Conservation (phyloP, 2,797 vertebrate genomes). For the Trachurus trachurus region DNA sequence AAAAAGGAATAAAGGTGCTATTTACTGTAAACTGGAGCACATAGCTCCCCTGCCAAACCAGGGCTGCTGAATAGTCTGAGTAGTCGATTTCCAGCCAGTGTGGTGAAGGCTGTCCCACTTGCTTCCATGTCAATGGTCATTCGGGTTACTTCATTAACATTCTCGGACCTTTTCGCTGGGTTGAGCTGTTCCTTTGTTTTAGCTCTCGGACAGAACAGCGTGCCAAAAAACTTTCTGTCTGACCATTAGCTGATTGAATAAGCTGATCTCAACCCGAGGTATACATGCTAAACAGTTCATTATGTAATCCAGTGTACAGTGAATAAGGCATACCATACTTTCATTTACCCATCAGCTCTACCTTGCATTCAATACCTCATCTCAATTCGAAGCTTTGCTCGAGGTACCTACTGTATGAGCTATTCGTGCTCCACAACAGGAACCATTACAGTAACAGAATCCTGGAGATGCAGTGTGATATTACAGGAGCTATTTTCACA, state of each 20-base stretch:
- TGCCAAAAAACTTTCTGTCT: constrained; percentile 6
- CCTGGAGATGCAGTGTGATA: constrained; percentile 60
- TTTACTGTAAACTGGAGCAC: constrained; percentile 61
- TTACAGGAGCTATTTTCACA: constrained; percentile 84
- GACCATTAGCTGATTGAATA: constrained; percentile 52
- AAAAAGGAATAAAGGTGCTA: constrained; percentile 15
- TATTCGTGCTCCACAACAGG: constrained; percentile 45
- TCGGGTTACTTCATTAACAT: constrained; percentile 83
- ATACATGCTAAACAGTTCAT: constrained; percentile 18
- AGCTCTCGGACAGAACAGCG: constrained; percentile 20
- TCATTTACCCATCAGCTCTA: background rate
- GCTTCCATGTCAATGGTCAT: constrained; percentile 72
- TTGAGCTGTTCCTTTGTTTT: constrained; percentile 73
- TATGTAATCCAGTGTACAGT: constrained; percentile 15
- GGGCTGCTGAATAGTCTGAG: constrained; percentile 28
- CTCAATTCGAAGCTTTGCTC: background rate
- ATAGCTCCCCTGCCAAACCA: constrained; percentile 23
- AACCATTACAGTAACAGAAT: constrained; percentile 70
- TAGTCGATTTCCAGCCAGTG: constrained; percentile 4
- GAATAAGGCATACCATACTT: background rate
- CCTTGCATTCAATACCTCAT: background rate
- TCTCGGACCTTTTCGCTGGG: constrained; percentile 69
- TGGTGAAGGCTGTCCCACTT: constrained; percentile 36
- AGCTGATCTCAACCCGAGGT: constrained; percentile 22
- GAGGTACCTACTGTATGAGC: constrained; percentile 5